phyloP scores from a whole-genome alignment of 2,797 vertebrate species.

The Chelon labrosus region DNA sequence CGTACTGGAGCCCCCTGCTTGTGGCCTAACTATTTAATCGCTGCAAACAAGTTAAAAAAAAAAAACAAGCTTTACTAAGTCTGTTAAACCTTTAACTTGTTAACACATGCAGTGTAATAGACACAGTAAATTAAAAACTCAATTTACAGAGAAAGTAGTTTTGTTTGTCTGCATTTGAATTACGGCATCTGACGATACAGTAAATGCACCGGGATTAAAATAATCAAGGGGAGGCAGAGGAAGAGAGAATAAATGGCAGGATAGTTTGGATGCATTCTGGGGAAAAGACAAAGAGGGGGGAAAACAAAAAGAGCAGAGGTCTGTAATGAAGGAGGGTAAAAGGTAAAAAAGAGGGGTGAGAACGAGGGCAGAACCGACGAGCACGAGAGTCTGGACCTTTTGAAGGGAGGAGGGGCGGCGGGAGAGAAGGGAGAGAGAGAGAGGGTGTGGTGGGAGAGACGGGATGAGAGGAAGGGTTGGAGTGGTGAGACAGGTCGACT shows the following conservation, averaged over 20 bases:
- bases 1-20: not conserved
- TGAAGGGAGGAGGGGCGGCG: slow-evolving; percentile 16
- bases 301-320: not conserved
- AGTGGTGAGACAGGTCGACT: slow-evolving; percentile 70
- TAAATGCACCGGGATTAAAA: not conserved
- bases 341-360: slow-evolving; percentile 37
- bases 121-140: not conserved
- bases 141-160: not conserved
- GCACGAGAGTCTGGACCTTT: slow-evolving; percentile 5
- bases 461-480: slow-evolving; percentile 22
- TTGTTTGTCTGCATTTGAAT: too few relatives aligned
- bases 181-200: not conserved
- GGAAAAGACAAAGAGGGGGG: slow-evolving; percentile 18
- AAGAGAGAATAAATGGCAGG: not conserved
- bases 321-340: slow-evolving; percentile 30
- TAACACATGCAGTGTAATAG: not conserved
- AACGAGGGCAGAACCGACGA: slow-evolving; percentile 3
- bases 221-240: not conserved
- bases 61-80: too few relatives aligned
- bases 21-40: not conserved
- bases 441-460: slow-evolving; percentile 56
- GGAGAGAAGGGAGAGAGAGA: slow-evolving; percentile 25
- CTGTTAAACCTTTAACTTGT: not conserved
- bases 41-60: not conserved
- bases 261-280: not conserved